Conservation (phyloP, 1,140 invertebrate species). For the Pogonus chalceus region DNA sequence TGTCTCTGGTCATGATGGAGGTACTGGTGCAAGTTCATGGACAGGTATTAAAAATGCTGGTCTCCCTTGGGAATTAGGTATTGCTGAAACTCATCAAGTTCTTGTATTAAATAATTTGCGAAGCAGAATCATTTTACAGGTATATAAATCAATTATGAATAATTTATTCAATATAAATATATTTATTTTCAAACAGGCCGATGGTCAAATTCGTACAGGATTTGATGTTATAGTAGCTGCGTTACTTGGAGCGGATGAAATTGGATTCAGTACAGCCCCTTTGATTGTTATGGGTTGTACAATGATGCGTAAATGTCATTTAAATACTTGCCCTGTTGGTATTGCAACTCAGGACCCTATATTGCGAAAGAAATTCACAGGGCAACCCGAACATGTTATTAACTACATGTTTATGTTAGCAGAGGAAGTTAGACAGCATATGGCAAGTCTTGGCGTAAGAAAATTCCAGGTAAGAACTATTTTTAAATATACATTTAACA, state of each 20-base stretch:
- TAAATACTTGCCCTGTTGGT: slow-evolving; percentile 98
- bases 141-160: no score
- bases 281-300: slow-evolving; percentile 96
- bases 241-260: slow-evolving; percentile 93
- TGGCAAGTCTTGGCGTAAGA: slow-evolving; percentile 84
- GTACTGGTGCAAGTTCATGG: slow-evolving; percentile 96
- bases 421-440: slow-evolving; percentile 84
- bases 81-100: slow-evolving; percentile 96
- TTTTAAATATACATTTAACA: background rate
- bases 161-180: no score
- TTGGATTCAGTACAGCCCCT: slow-evolving; percentile 97
- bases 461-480: slow-evolving; percentile 47
- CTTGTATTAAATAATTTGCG: slow-evolving; percentile 92
- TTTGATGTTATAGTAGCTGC: slow-evolving; percentile 96
- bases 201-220: slow-evolving; percentile 87
- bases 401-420: slow-evolving; percentile 97
- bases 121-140: slow-evolving; percentile 89
- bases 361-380: slow-evolving; percentile 91
- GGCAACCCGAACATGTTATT: slow-evolving; percentile 94
- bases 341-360: slow-evolving; percentile 96
- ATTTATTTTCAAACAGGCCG: no score
- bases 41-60: slow-evolving; percentile 93
- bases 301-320: slow-evolving; percentile 99
- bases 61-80: slow-evolving; percentile 93
- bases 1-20: slow-evolving; percentile 97